Conservation (phyloP, 2,888 invertebrate species). For the Chrysodeixis includens region DNA sequence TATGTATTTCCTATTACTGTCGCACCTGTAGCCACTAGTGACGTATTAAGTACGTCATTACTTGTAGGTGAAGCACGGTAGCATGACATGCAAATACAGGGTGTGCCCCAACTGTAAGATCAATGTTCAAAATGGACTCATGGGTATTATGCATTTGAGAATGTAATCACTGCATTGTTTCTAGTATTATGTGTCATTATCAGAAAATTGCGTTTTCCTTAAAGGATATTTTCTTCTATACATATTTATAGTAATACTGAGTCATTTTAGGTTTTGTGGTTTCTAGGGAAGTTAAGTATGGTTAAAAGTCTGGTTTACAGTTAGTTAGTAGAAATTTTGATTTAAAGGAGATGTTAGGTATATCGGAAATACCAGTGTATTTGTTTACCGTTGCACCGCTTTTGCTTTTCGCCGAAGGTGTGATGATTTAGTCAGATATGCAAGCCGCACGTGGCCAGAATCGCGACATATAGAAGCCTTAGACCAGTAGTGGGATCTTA, state of each 20-base stretch:
- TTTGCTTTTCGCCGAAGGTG: too few species aligned
- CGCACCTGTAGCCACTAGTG: slow-evolving; percentile 17
- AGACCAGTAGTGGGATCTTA: too few species aligned
- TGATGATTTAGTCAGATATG: too few species aligned
- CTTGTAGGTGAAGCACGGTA: slow-evolving; percentile 11
- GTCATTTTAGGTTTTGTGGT: background rate
- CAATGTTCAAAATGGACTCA: slow-evolving; percentile 36
- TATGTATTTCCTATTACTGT: slow-evolving; percentile 29
- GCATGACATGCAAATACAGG: slow-evolving; percentile 31
- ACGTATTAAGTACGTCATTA: slow-evolving; percentile 38
- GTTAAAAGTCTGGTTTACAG: too few species aligned
- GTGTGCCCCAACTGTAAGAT: slow-evolving; percentile 25
- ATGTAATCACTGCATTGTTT: background rate
- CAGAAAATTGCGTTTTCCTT: background rate
- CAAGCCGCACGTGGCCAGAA: too few species aligned
- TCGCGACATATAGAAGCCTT: too few species aligned
- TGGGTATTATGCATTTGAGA: slow-evolving; percentile 43
- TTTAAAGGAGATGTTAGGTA: too few species aligned
- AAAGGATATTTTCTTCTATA: background rate
- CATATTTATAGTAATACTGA: background rate
- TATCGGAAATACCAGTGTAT: too few species aligned
- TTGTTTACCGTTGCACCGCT: too few species aligned
- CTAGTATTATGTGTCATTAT: slow-evolving; percentile 4
- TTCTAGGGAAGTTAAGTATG: background rate
- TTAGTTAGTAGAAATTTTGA: too few species aligned